Conservation (phyloP, 2,113 vertebrate species). For the Odontesthes bonariensis region DNA sequence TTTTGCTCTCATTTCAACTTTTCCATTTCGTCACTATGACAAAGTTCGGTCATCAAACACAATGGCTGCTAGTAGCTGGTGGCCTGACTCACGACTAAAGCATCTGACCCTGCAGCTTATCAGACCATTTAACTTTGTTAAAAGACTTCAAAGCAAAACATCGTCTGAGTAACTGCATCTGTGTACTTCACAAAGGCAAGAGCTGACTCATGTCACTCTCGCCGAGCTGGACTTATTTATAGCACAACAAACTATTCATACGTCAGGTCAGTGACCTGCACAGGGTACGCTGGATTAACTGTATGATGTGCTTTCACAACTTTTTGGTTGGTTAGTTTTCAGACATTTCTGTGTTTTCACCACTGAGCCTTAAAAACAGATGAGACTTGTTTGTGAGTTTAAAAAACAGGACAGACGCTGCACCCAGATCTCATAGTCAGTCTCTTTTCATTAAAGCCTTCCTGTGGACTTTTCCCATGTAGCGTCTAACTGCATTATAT, state of each 20-base stretch:
- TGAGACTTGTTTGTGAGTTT: slow-evolving; percentile 33
- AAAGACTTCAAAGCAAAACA: slow-evolving; percentile 40
- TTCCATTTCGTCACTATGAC: slow-evolving; percentile 51
- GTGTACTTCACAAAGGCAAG: slow-evolving; percentile 37
- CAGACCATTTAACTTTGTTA: slow-evolving; percentile 34
- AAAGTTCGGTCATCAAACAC: slow-evolving; percentile 66
- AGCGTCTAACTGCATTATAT: slow-evolving; percentile 40
- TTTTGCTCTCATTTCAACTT: slow-evolving; percentile 39
- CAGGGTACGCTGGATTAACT: not conserved
- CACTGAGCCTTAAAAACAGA: not conserved
- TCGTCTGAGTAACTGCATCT: slow-evolving; percentile 35
- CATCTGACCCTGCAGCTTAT: slow-evolving; percentile 51
- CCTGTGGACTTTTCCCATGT: slow-evolving; percentile 36
- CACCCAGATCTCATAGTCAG: slow-evolving; percentile 7
- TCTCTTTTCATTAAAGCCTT: not conserved
- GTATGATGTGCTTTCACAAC: not conserved
- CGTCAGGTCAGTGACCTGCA: not conserved
- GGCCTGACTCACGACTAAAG: slow-evolving; percentile 62
- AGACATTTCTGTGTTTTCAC: slow-evolving; percentile 1
- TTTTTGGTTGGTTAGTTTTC: slow-evolving; percentile 1
- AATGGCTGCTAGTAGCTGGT: slow-evolving; percentile 67
- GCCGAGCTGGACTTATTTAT: not conserved
- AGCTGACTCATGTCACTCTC: not conserved
- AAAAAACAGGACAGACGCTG: slow-evolving; percentile 25
- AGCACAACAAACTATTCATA: not conserved